Base-by-base conservation (phyloP, 2,113 vertebrate genomes). In the Cryptomyrus ogoouensis region DNA sequence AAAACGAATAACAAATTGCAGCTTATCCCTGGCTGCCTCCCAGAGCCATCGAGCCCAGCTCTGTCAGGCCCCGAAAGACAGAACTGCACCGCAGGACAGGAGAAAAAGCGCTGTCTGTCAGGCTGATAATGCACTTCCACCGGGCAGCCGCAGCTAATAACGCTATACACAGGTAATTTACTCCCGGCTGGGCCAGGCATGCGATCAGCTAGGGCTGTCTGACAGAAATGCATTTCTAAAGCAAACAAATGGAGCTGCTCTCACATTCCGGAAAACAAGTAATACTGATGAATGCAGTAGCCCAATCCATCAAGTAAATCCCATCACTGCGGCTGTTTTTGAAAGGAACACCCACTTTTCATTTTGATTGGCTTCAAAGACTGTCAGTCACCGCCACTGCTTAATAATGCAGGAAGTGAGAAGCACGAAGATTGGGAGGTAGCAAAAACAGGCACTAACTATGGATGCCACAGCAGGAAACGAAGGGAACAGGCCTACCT, bases 401-500 rank as follows among this genome's bases (percentile, higher is more conserved):
- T 42, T 80, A 80, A 80, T 80, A 27, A 80, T 8, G 74, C 35
- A 5, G 70, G 70, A 39, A 77, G 70, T 19, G 74, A 80, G 6
- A 42, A 7, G 35, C 12, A 7, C 5, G 35, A 6, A 10, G 74
- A 39, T 39, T 80, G 0, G 74, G 62, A 70, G 62, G 62, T 31
- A 27, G n/a, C 10, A 70, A 27, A 70, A 70, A 42, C 77, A 44
- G 42, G 77, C 77, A 21, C 17, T 44, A 8, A 44, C 77, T 44
- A 44, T 83, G 31, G 5, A 47, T 1, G n/a, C 19, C 19, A 44
- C n/a, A 44, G 47, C 13, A 74, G 27, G 27, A 49, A 53, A 62
- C 13, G 52, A 31, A 90, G 35, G 83, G 44, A 12, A 84, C 21
- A 10, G 8, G 44, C 96, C 93, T 96, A 98, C 98, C 98, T 96